Evolutionary conservation across 1,140 invertebrate species (phyloP).

Genomic region (Galendromus occidentalis): DNA sequence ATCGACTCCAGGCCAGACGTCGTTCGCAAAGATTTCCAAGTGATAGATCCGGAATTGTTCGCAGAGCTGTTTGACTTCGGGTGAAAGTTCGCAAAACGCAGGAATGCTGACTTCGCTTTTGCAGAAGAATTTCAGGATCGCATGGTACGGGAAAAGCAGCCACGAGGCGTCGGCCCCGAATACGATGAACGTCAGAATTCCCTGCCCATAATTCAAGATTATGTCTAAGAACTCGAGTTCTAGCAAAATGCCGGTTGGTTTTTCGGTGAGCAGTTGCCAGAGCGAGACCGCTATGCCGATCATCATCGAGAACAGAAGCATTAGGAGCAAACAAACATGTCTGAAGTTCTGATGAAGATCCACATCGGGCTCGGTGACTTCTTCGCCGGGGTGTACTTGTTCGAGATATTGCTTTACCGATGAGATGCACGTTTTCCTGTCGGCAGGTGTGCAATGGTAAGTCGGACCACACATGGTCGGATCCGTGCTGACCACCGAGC

Average conservation of each 20-base stretch:
- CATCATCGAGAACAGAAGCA: constrained; percentile 63
- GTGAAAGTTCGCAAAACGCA: constrained; percentile 44
- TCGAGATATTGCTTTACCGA: constrained; percentile 34
- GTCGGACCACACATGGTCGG: constrained; percentile 12
- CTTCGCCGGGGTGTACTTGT: constrained; percentile 23
- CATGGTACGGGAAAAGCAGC: constrained; percentile 42
- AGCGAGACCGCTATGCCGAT: constrained; percentile 61
- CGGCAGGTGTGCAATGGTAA: constrained; percentile 22
- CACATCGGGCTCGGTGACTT: constrained; percentile 34
- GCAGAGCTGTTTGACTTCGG: constrained; percentile 57
- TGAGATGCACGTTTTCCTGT: constrained; percentile 33
- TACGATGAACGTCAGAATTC: constrained; percentile 55
- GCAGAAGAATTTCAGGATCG: constrained; percentile 23
- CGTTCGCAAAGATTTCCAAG: constrained; percentile 50
- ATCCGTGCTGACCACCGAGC: neutral
- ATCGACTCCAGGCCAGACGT: constrained; percentile 39
- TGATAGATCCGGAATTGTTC: constrained; percentile 72
- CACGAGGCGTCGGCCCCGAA: constrained; percentile 57
- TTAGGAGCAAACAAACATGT: constrained; percentile 61
- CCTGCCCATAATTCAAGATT: constrained; percentile 68
- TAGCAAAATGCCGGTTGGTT: constrained; percentile 66
- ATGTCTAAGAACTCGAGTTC: constrained; percentile 76
- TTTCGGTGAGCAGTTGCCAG: constrained; percentile 63
- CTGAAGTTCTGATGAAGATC: constrained; percentile 46
- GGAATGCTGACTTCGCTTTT: constrained; percentile 28